Conservation (phyloP, 1,140 invertebrate species). For the Paraescarpia echinospica region DNA sequence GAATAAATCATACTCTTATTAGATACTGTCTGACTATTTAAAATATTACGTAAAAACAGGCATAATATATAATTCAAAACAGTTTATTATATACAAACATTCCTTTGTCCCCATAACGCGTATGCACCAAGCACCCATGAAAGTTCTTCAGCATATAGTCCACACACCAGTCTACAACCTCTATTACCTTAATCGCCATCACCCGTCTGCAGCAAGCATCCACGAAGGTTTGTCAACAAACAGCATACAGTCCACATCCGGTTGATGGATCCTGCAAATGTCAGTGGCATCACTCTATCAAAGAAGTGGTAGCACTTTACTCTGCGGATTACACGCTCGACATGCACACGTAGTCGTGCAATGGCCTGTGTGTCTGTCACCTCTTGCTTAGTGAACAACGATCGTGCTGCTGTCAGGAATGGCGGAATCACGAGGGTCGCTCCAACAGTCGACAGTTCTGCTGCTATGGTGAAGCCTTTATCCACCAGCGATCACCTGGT, state of each 20-base stretch:
- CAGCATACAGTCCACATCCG: slow-evolving; percentile 34
- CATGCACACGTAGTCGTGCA: slow-evolving; percentile 33
- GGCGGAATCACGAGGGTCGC: slow-evolving; percentile 33
- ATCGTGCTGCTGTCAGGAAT: slow-evolving; percentile 22
- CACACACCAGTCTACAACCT: neutral
- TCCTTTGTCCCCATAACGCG: neutral
- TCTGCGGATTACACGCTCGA: slow-evolving; percentile 33
- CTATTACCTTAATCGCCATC: neutral
- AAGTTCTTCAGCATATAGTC: neutral
- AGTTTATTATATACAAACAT: neutral
- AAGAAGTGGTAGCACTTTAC: slow-evolving; percentile 36
- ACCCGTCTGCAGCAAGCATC: slow-evolving; percentile 10
- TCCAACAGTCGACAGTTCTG: slow-evolving; percentile 24
- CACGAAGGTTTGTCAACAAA: slow-evolving; percentile 26
- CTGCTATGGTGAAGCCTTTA: slow-evolving; percentile 36
- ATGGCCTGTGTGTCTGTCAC: slow-evolving; percentile 27
- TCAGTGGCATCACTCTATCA: slow-evolving; percentile 27
- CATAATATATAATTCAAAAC: too few species aligned
- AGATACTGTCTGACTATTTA: too few species aligned
- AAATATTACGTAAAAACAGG: too few species aligned
- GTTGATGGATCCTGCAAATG: slow-evolving; percentile 28
- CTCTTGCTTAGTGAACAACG: slow-evolving; percentile 22
- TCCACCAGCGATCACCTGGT: slow-evolving; percentile 40
- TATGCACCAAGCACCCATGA: neutral
- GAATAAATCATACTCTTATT: too few species aligned